Evolutionary conservation across 1,140 invertebrate species (phyloP), one percentile per base, ranked within the genome.

Genomic region (Luehdorfia chinensis): DNA sequence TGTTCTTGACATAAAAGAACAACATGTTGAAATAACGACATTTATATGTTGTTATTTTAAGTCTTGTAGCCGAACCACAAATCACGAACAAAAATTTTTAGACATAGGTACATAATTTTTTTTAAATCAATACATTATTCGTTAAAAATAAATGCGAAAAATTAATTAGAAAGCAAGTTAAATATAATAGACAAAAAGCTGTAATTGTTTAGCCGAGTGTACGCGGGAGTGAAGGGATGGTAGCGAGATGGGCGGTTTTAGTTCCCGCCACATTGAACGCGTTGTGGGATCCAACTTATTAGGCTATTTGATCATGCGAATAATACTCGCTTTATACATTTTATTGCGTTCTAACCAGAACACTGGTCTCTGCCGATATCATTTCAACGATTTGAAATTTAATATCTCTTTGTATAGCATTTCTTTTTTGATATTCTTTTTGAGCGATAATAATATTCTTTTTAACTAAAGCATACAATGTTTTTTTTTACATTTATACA

Each of bases 271-370:
- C 78, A 79, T 76, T 79, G 72, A 83, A 60, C 78, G 58, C 73
- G 68, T 77, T 77, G 73, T 69, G 72, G 73, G 76, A 78, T 83
- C 78, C 76, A 77, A 81, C 75, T 83, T 85, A 85, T 83, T 85
- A 85, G 77, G 76, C 69, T 67, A 76, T 74, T 62, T 77, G 76
- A 81, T 83, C 81, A 81, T 70, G 76, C 78, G 81, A 76, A 74
- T 77, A 81, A 85, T 76, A 74, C 70, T 55, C 74, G 72, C 68
- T 75, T 75, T 73, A 77, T 81, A 76, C 64, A 69, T 77, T 84
- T 79, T 84, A 84, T 84, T 84, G 68, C 67, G 60, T 56, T 50
- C 25, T 28, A 16, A 27, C 8, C 23, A 47, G 57, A 47, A 60
- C 62, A 69, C 74, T 68, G 67, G 57, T 45, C 61, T 66, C 51